Evolutionary conservation across 1,140 invertebrate species (phyloP).

Genomic region (Panagrolaimus sp.): DNA sequence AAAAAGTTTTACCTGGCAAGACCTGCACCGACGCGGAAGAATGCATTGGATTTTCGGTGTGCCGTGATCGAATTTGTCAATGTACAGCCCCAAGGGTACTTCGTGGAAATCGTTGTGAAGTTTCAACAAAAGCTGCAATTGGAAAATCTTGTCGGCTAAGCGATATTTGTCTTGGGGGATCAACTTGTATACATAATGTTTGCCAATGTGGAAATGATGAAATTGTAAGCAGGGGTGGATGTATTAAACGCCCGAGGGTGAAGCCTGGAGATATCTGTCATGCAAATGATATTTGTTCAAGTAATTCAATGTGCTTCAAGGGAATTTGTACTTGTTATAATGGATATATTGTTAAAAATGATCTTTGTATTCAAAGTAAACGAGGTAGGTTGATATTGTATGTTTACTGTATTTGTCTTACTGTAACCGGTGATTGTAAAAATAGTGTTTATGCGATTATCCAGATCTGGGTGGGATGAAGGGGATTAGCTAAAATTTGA

Average conservation of each 20-base stretch:
- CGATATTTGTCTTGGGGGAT: conserved; percentile 13
- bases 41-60: background rate
- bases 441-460: no score
- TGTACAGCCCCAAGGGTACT: background rate
- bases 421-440: no score
- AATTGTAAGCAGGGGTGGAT: background rate
- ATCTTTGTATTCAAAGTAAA: background rate
- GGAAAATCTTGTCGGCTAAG: background rate
- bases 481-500: no score
- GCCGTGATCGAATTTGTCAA: background rate
- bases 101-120: background rate
- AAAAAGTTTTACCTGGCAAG: background rate
- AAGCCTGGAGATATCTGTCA: conserved; percentile 6
- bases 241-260: background rate
- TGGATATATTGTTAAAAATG: conserved; percentile 1
- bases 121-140: background rate
- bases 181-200: background rate
- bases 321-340: conserved; percentile 18
- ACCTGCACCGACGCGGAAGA: background rate
- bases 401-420: background rate
- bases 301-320: background rate
- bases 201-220: conserved; percentile 4
- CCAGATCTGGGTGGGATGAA: no score
- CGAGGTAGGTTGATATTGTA: background rate
- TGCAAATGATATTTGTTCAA: background rate